Evolutionary conservation across 1,140 invertebrate species (phyloP).

Genomic region (Caenorhabditis inopinata): DNA sequence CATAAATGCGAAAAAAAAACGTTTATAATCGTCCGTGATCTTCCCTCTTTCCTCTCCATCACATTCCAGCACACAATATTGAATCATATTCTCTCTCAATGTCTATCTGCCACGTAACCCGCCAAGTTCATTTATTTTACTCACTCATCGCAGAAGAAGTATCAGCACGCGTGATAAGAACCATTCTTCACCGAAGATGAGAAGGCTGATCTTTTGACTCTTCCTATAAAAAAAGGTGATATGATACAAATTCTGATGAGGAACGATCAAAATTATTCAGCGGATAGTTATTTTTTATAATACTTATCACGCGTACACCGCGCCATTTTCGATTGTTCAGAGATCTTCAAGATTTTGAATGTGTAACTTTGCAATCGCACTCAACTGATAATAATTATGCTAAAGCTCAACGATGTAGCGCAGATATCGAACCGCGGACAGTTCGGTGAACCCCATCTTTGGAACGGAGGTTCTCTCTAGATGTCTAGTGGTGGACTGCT

Average conservation of each 20-base stretch:
- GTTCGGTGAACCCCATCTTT: background rate
- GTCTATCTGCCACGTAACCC: too few species aligned
- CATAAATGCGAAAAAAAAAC: too few species aligned
- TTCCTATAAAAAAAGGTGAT: background rate
- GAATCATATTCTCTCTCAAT: background rate
- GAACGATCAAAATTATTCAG: background rate
- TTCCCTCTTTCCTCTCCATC: too few species aligned
- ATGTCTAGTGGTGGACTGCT: too few species aligned
- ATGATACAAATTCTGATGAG: background rate
- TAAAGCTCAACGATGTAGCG: too few species aligned
- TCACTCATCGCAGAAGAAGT: too few species aligned
- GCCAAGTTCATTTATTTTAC: too few species aligned
- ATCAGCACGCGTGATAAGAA: conserved; percentile 15
- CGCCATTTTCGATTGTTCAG: conserved; percentile 13
- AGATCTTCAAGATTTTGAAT: background rate
- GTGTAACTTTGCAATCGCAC: conserved; percentile 7
- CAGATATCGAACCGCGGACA: background rate
- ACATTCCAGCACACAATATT: too few species aligned
- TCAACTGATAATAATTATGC: conserved; percentile 3
- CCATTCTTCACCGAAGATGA: too few species aligned
- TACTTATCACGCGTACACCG: background rate
- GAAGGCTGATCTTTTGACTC: background rate
- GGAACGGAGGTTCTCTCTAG: background rate
- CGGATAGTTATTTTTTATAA: too few species aligned
- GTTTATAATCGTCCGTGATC: background rate